Conservation (phyloP, 2,113 vertebrate species). For the Daboia siamensis region DNA sequence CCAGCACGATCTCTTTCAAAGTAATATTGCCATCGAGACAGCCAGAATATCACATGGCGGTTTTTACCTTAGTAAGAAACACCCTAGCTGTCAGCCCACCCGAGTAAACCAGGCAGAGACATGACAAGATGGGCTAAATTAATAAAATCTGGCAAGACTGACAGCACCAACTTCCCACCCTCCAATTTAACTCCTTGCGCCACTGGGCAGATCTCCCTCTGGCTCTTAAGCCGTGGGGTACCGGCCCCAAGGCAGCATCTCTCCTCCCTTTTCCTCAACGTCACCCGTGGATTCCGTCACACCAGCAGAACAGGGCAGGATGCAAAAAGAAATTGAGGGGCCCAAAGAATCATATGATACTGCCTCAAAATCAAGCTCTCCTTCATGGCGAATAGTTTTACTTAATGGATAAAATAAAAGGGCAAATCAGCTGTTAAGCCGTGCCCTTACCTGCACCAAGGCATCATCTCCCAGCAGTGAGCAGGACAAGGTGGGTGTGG, state of each 20-base stretch:
- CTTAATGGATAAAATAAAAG: background rate
- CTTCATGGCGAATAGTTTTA: no score
- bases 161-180: background rate
- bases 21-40: background rate
- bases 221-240: background rate
- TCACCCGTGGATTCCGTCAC: background rate
- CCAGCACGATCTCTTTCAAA: background rate
- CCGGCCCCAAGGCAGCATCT: background rate
- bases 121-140: background rate
- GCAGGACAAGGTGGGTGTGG: slow-evolving; percentile 95
- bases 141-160: background rate
- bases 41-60: background rate
- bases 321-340: background rate
- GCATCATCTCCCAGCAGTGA: slow-evolving; percentile 95
- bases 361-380: background rate
- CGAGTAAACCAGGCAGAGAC: background rate
- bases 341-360: background rate
- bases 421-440: background rate
- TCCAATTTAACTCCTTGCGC: background rate
- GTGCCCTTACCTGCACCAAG: slow-evolving; percentile 85
- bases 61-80: background rate
- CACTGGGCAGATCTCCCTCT: background rate
- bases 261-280: background rate
- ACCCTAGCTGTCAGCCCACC: background rate
- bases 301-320: background rate